Percentiles rank a stretch among this genome's conserved stretches.
These are phyloP conservation scores for Rhopalosiphum padi DNA, from an alignment of 1,140 invertebrate genomes.

Conservation along the genomic window DNA sequence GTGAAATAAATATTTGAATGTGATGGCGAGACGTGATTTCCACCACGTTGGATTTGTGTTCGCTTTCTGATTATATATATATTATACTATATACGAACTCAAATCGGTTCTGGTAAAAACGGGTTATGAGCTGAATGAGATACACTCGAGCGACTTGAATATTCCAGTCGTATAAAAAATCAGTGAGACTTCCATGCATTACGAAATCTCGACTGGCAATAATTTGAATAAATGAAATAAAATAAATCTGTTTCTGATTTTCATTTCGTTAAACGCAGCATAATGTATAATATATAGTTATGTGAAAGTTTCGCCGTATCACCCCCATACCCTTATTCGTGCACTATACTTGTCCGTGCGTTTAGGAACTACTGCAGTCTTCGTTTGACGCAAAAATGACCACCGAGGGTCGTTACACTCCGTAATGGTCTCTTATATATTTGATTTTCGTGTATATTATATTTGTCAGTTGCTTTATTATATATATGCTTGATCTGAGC, in stretches of 20 bases:
- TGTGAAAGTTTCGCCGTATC: not conserved
- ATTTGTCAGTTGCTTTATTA: not conserved
- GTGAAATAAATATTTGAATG: not conserved
- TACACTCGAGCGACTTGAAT: too few species aligned
- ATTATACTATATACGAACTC: too few species aligned
- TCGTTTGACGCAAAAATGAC: not conserved
- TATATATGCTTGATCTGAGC: not conserved
- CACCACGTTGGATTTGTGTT: too few species aligned
- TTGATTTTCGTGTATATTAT: not conserved
- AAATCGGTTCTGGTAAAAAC: too few species aligned
- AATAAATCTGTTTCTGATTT: not conserved
- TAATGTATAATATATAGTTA: too few species aligned
- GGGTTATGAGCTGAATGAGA: too few species aligned
- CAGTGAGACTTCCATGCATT: too few species aligned
- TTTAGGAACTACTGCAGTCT: not conserved
- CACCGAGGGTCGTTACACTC: not conserved
- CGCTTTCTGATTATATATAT: too few species aligned
- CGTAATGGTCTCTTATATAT: not conserved
- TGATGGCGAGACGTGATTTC: not conserved
- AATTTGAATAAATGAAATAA: not conserved
- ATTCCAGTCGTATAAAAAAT: too few species aligned
- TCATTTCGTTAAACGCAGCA: not conserved
- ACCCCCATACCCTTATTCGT: too few species aligned
- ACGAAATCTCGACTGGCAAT: too few species aligned
- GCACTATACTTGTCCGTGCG: too few species aligned